These are phyloP conservation scores for Lagria hirta DNA, from an alignment of 2,888 invertebrate species.

Conservation along the genomic window DNA sequence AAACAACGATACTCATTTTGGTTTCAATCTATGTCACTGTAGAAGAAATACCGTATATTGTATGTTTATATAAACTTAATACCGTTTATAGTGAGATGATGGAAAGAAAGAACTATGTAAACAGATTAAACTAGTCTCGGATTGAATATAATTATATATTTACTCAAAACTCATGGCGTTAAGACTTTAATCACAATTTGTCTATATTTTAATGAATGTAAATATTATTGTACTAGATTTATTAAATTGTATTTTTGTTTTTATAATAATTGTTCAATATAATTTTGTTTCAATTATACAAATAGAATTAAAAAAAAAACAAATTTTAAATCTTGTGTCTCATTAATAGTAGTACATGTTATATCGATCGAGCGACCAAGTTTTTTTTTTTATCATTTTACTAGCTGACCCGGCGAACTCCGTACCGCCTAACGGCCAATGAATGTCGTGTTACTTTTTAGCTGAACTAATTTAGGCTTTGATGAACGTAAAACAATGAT, in stretches of 20 bases:
- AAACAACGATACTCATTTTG: constrained; percentile 32
- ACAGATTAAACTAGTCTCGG: constrained; percentile 27
- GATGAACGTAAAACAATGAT: too few species aligned
- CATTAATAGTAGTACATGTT: too few species aligned
- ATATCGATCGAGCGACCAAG: too few species aligned
- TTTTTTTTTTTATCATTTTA: too few species aligned
- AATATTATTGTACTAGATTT: constrained; percentile 36
- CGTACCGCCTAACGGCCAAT: too few species aligned
- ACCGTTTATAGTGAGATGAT: constrained; percentile 27
- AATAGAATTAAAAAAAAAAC: constrained; percentile 39
- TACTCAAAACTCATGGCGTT: constrained; percentile 38
- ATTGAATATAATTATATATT: constrained; percentile 29
- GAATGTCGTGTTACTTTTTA: too few species aligned
- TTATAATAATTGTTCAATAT: constrained; percentile 34
- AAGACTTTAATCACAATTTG: constrained; percentile 35
- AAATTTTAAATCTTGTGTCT: constrained; percentile 31
- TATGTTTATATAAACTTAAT: constrained; percentile 29
- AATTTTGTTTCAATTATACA: constrained; percentile 36
- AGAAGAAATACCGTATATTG: constrained; percentile 26
- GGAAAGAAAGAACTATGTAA: constrained; percentile 20
- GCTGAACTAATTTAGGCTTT: too few species aligned
- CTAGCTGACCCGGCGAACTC: too few species aligned
- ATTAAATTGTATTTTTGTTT: constrained; percentile 38
- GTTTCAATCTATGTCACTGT: constrained; percentile 27
- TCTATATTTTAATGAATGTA: constrained; percentile 39